phyloP scores from a whole-genome alignment of 2,888 invertebrate species.

The Ennomos fuscantarius region DNA sequence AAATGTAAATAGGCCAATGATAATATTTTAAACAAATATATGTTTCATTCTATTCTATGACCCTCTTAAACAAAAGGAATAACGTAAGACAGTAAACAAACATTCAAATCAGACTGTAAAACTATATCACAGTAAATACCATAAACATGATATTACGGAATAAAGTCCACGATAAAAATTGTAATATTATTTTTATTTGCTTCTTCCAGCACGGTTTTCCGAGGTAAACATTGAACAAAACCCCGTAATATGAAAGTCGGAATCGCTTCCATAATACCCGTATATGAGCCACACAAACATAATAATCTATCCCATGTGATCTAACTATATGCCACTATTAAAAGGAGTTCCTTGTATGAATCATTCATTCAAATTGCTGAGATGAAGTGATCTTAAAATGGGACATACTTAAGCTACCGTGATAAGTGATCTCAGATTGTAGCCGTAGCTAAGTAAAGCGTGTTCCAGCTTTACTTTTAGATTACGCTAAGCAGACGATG shows the following conservation, averaged over 20 bases:
- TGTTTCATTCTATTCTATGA: too few relatives aligned
- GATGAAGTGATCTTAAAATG: too few relatives aligned
- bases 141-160: slow-evolving; percentile 26
- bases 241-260: slow-evolving; percentile 33
- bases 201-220: slow-evolving; percentile 41
- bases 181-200: slow-evolving; percentile 54
- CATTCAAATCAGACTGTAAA: slow-evolving; percentile 19
- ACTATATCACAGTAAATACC: slow-evolving; percentile 25
- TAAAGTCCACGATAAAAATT: slow-evolving; percentile 37
- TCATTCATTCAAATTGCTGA: slow-evolving; percentile 15
- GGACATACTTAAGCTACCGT: too few relatives aligned
- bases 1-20: too few relatives aligned
- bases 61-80: slow-evolving; percentile 1
- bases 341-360: slow-evolving; percentile 15
- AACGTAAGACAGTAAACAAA: slow-evolving; percentile 9
- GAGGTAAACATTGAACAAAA: slow-evolving; percentile 44
- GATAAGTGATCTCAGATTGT: too few relatives aligned
- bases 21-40: too few relatives aligned
- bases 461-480: too few relatives aligned
- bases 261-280: slow-evolving; percentile 42
- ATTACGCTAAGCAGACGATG: too few relatives aligned
- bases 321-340: slow-evolving; percentile 56
- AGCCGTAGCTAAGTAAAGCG: too few relatives aligned
- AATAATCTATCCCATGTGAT: slow-evolving; percentile 9
- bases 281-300: slow-evolving; percentile 37